Base-by-base conservation (phyloP, 2,797 vertebrate genomes). In the Neosilurus mollespiculum region DNA sequence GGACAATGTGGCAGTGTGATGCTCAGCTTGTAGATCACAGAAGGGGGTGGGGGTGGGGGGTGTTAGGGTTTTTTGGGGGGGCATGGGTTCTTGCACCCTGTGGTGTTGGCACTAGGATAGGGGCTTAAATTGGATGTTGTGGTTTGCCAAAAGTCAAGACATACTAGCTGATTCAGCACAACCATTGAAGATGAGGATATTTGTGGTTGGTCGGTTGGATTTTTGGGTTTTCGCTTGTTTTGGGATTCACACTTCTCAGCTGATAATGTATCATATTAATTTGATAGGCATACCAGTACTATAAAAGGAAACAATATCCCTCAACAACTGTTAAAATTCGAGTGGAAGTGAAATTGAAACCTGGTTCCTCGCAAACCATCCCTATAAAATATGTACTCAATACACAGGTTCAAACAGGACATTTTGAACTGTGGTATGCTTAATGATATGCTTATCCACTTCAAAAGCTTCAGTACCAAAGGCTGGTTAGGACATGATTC, bases 1-100 rank as follows among this genome's bases (percentile, higher is more conserved):
- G 61, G 90, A 90, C 91, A 92, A 92, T 90, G 90, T 89, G 88
- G 86, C 85, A 24, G 88, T 87, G 85, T 88, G 89, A 91, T 67
- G 85, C 86, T 88, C 86, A 80, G 81, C 84, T 69, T 37, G 84
- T 15, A 81, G 85, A 80, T 65, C 79, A 54, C 51, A 59, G 64
- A 71, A 75, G 61, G 75, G 65, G 72, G 54, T 62, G 78, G 64
- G 66, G 81, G 72, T 7, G 76, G 58, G 58, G 51, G 78, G 59
- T 4, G 43, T 43, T 43, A 8, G 76, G 43, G 1, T 4, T 43
- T 43, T 43, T 43, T 43, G 76, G 64, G 65, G 58, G 78, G 59
- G 76, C 53, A 69, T 71, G 69, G 67, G 43, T 72, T 78, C 43
- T n/a, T 49, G 61, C 11, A n/a, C 81, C 78, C 81, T 59, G 56